Percentiles rank a stretch among this genome's conserved stretches.
These are phyloP conservation scores for Morone saxatilis DNA, from an alignment of 2,113 vertebrate species.

Conservation along the genomic window DNA sequence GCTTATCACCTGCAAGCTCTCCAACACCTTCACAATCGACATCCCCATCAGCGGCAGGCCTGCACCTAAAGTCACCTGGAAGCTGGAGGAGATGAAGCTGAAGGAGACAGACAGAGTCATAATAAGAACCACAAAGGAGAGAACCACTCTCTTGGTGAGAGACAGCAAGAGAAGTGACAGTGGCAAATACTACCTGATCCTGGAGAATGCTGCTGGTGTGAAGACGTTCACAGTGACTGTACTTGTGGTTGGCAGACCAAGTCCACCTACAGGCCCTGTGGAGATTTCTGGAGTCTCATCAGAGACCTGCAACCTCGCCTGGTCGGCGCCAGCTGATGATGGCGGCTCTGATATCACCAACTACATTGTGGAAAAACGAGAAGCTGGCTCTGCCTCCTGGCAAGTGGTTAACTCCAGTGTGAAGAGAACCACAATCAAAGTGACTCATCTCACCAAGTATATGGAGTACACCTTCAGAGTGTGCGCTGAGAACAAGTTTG, in stretches of 20 bases:
- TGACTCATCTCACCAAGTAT: conserved; percentile 96
- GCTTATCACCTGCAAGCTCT: conserved; percentile 94
- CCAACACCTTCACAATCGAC: conserved; percentile 92
- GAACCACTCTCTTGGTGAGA: conserved; percentile 91
- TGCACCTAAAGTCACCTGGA: conserved; percentile 95
- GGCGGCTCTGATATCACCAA: conserved; percentile 94
- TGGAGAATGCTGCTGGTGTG: conserved; percentile 94
- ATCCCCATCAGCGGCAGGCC: conserved; percentile 97
- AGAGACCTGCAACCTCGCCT: conserved; percentile 94
- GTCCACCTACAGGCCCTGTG: conserved; percentile 90
- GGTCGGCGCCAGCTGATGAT: conserved; percentile 93
- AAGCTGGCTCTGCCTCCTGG: conserved; percentile 95
- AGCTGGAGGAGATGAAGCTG: conserved; percentile 98
- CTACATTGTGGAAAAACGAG: conserved; percentile 98
- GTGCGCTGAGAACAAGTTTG: conserved; percentile 96
- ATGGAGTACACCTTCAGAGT: conserved; percentile 98
- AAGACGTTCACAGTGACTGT: conserved; percentile 96
- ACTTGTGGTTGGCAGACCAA: conserved; percentile 93
- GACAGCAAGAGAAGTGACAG: conserved; percentile 98
- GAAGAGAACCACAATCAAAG: conserved; percentile 96
- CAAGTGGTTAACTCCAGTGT: conserved; percentile 98
- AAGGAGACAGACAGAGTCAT: conserved; percentile 95
- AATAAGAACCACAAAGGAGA: conserved; percentile 92
- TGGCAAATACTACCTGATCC: conserved; percentile 94
- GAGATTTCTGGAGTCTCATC: conserved; percentile 93